Evolutionary conservation across 1,140 invertebrate species (phyloP), one percentile per base, ranked within the genome.

Genomic region (Stegodyphus mimosarum): DNA sequence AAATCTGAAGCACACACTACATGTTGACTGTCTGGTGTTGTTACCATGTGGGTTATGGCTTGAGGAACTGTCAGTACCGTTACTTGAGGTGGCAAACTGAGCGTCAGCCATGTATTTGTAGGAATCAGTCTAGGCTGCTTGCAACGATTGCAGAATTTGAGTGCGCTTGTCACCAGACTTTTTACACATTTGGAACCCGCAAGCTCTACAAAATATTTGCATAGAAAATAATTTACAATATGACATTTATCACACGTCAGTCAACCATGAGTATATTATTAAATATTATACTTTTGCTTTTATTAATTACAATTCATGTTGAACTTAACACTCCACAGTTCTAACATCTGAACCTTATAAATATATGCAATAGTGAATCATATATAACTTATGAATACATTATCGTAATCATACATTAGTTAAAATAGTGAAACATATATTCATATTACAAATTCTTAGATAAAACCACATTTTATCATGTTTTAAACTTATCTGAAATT

Each of bases 101-200:
- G 92, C 86, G 94, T 93, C 6, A 95, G 88, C 96, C 96, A 97
- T 70, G 94, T 94, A 72, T 95, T 96, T 13, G 96, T 91, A 0
- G 95, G 95, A 1, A 96, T 95, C 0, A 97, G 92, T 6, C 96
- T 90, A 49, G 95, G 95, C 78, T 94, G 93, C 64, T 94, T 94
- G 87, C 94, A 95, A 6, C 94, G 94, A 88, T 86, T 79, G 63
- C 87, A 87, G 7, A 77, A 80, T 7, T 76, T 69, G 15, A 80
- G 49, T 18, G 87, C 87, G 13, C n/a, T 81, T 7, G 18, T 51
- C 4, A 85, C 71, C 5, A 87, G 63, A 13, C 7, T 51, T 10
- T 78, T 86, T 2, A 86, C 13, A 10, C 55, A 11, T 9, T 48
- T 9, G 18, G 81, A 66, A 60, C 50, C 74, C 5, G 74, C 51